Percentiles rank a stretch among this genome's conserved stretches.
Conservation (phyloP, 2,888 invertebrate genomes). For the Crocallis elinguaria region DNA sequence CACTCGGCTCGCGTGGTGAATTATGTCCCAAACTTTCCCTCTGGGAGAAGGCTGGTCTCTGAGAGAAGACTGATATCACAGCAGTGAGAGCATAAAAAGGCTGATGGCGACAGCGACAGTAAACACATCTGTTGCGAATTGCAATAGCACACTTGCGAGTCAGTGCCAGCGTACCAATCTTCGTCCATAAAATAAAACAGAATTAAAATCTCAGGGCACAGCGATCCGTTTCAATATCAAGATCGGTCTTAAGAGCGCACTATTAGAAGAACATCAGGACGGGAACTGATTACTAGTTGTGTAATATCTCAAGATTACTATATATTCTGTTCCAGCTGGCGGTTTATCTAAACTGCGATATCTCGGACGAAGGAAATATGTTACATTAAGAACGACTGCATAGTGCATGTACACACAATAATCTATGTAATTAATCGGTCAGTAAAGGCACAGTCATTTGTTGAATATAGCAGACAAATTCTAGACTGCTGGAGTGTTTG, state of each 20-base stretch:
- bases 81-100: too few species aligned
- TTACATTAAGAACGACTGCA: conserved; percentile 20
- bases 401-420: conserved; percentile 6
- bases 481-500: neutral
- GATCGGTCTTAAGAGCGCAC: neutral
- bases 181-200: too few species aligned
- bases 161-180: too few species aligned
- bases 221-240: neutral
- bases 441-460: conserved; percentile 13
- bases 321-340: conserved; percentile 16
- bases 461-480: neutral
- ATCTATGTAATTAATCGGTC: conserved; percentile 26
- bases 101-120: too few species aligned
- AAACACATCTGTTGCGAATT: too few species aligned
- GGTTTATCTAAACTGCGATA: conserved; percentile 18
- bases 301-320: conserved; percentile 28
- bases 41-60: too few species aligned
- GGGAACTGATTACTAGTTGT: conserved; percentile 26
- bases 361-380: conserved; percentile 19
- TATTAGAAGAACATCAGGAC: conserved; percentile 2
- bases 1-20: too few species aligned
- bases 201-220: too few species aligned
- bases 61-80: too few species aligned
- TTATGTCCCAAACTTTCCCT: too few species aligned
- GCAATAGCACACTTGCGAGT: too few species aligned